Conservation (phyloP, 2,797 vertebrate species). For the Sebastiscus tertius region DNA sequence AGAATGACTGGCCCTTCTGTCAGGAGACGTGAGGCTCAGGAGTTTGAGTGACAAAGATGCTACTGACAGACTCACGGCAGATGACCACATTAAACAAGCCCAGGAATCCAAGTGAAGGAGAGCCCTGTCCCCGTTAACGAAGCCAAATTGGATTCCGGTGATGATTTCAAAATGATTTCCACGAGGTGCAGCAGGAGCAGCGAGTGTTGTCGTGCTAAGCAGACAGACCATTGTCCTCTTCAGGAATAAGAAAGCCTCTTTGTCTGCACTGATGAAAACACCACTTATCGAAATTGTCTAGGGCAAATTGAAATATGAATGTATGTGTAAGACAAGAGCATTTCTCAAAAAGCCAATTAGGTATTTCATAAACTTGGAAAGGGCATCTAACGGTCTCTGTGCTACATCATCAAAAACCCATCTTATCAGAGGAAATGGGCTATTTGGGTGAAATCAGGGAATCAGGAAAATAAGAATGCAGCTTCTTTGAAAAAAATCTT, state of each 20-base stretch:
- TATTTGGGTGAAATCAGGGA: not conserved
- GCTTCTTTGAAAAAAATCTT: constrained; percentile 1
- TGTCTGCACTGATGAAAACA: constrained; percentile 49
- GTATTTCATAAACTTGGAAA: constrained; percentile 59
- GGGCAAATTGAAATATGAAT: constrained; percentile 62
- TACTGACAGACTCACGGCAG: constrained; percentile 72
- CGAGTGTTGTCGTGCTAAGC: constrained; percentile 31
- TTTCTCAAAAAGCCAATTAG: constrained; percentile 53
- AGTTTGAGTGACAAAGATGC: constrained; percentile 81
- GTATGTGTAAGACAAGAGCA: constrained; percentile 45
- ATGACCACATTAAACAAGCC: constrained; percentile 76
- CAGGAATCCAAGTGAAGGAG: constrained; percentile 72
- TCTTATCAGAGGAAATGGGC: constrained; percentile 9
- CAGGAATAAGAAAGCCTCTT: constrained; percentile 28
- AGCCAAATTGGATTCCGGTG: constrained; percentile 81
- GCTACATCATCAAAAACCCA: not conserved
- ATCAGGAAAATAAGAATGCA: not conserved
- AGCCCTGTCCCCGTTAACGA: constrained; percentile 78
- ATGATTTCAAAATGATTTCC: constrained; percentile 79
- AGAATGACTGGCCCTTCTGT: constrained; percentile 81
- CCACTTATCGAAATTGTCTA: constrained; percentile 32
- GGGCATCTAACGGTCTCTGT: not conserved
- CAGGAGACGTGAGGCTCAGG: constrained; percentile 62
- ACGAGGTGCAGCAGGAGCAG: constrained; percentile 73
- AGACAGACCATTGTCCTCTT: constrained; percentile 39